Base-by-base conservation (phyloP, 2,888 invertebrate genomes). In the Pollenia griseotomentosa region DNA sequence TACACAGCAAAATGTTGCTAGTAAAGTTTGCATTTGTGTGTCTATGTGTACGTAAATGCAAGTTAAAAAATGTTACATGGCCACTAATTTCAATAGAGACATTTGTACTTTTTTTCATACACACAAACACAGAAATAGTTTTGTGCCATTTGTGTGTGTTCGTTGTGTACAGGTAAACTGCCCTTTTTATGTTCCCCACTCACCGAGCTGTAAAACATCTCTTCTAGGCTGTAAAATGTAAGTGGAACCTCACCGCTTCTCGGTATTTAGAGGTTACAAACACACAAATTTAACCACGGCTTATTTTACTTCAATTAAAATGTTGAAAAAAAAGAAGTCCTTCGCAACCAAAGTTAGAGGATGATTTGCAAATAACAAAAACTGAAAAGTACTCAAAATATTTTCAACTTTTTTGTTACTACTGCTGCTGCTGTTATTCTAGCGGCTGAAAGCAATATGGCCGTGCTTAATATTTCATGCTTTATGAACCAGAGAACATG, bases 301-400 rank as follows among this genome's bases (percentile, higher is more conserved):
- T 89, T 88, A 87, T 86, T 89, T 87, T 89, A 83, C 88, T 88
- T 87, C 88, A 89, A 89, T 88, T 89, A 89, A 89, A 82, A 74
- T 55, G 59, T 51, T 33, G 19, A 48, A 66, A 82, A 80, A 68
- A 59, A 88, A 78, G 83, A 88, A 83, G 84, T 89, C 87, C 88
- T 86, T 88, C 87, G 77, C 33, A 78, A 51, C 42, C 57, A 68
- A 53, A 83, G 75, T 77, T 75, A 63, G 42, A 63, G 65, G 48
- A 63, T 75, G 68, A 57, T 66, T 75, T 75, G 19, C 44, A 75
- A 61, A 70, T 33, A 68, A 23, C 14, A 63, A 70, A 63, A 61
- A n/a, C 66, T 79, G 19, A 44, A 81, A 73, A 9, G 44, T 55
- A 55, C 80, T 44, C 11, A 40, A 73, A 74, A 57, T 42, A 74